Evolutionary conservation across 2,888 invertebrate species (phyloP), one percentile per base, ranked within the genome.

Genomic region (Tortrix viridana): DNA sequence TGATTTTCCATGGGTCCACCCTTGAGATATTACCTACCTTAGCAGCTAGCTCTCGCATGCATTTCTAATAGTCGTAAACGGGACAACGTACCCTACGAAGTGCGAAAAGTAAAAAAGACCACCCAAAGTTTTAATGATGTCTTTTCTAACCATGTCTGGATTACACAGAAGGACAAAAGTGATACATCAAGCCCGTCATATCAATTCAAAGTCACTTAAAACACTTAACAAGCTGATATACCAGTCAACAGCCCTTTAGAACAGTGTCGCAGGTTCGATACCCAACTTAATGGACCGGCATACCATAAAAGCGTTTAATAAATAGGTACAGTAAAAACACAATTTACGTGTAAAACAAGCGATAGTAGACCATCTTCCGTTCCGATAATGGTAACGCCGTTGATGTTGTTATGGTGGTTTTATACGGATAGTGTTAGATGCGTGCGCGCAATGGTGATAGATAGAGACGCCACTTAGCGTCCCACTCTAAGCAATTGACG

Each of bases 381-480:
- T 16, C 14, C 18, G 19, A 49, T 57, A 57, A 41, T 23, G 48
- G 41, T n/a, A n/a, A n/a, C 2, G 6, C 5, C 5, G 16, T 16
- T n/a, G 14, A 5, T 16, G n/a, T 16, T 41, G n/a, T 16, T 41
- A n/a, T 16, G 2, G 5, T 41, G 41, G 16, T n/a, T 14, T 41
- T 41, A 18, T 26, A 16, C 49, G 32, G 43, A 18, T 50, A 50
- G 41, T 43, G 50, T 23, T 43, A 44, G 61, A 53, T 41, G 20
- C 46, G 44, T 56, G 55, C 43, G 48, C 54, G 60, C 46, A 60
- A 47, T 60, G 60, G 53, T 53, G 60, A 60, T 23, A 60, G 52
- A 60, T 60, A 53, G 60, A 20, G 53, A 20, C 37, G 49, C 20
- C 53, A 26, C 60, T 53, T 22, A 38, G 53, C 23, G 19, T 20